phyloP scores from a whole-genome alignment of 1,140 invertebrate species.

The Drosophila pectinifera region DNA sequence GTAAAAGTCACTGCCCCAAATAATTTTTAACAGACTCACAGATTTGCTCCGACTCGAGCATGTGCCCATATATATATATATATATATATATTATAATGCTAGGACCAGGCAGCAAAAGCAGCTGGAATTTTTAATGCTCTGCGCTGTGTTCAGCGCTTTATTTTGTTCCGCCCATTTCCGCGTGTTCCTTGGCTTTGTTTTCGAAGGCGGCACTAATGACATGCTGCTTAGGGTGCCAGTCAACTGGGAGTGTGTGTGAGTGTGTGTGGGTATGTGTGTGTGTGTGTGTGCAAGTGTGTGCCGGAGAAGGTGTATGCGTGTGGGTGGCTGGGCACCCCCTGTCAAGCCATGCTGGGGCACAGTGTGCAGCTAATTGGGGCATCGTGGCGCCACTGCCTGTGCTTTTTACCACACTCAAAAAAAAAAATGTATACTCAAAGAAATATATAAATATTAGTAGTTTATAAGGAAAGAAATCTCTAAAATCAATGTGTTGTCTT shows the following conservation, averaged over 20 bases:
- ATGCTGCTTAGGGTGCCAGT: slow-evolving; percentile 52
- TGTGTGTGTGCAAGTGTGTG: neutral
- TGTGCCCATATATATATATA: neutral
- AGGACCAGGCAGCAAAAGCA: slow-evolving; percentile 17
- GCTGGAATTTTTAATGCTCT: slow-evolving; percentile 28
- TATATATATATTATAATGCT: slow-evolving; percentile 14
- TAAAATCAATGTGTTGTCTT: no score
- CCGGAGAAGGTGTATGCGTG: neutral
- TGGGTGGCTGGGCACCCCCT: neutral
- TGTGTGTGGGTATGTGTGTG: neutral
- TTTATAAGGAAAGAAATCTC: no score
- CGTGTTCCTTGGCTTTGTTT: slow-evolving; percentile 36
- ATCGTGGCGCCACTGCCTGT: slow-evolving; percentile 59
- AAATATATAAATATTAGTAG: no score
- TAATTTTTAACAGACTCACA: slow-evolving; percentile 5
- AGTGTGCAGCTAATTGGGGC: slow-evolving; percentile 71
- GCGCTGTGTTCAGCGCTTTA: slow-evolving; percentile 4
- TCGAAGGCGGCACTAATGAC: slow-evolving; percentile 51
- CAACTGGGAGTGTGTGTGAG: slow-evolving; percentile 13
- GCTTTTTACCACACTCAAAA: neutral
- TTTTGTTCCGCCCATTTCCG: slow-evolving; percentile 24
- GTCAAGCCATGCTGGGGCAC: slow-evolving; percentile 39
- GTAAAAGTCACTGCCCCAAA: neutral
- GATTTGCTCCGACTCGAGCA: slow-evolving; percentile 20
- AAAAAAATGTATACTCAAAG: no score